Conservation (phyloP, 2,888 invertebrate genomes). For the Eutolmus rufibarbis region DNA sequence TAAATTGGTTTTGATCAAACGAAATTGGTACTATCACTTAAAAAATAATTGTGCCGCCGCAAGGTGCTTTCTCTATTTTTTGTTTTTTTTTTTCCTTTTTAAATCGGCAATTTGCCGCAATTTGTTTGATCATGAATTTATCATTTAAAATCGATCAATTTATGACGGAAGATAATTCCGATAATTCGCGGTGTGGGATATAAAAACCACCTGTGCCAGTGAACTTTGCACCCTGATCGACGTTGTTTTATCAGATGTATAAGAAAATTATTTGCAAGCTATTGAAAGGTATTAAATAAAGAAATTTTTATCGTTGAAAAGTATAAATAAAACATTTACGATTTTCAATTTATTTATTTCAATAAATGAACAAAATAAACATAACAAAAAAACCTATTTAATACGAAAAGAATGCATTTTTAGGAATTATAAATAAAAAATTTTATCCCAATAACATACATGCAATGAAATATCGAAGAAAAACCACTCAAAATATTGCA, state of each 20-base stretch:
- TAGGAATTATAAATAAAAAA: not conserved
- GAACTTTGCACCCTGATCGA: not conserved
- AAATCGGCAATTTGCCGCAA: not conserved
- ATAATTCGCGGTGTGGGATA: not conserved
- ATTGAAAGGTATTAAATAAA: too few species aligned
- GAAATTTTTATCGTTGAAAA: too few species aligned
- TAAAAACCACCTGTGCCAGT: not conserved
- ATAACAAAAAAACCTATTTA: not conserved
- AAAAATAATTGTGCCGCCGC: not conserved
- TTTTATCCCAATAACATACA: not conserved
- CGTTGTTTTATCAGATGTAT: too few species aligned
- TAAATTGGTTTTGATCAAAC: not conserved
- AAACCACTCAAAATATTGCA: not conserved
- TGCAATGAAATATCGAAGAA: not conserved
- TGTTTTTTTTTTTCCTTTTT: not conserved
- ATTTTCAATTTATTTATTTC: not conserved
- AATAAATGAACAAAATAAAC: not conserved
- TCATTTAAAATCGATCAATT: not conserved
- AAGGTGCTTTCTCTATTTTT: not conserved
- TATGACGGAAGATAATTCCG: too few species aligned
- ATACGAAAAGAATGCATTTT: not conserved
- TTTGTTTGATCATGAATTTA: not conserved
- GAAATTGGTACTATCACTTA: not conserved
- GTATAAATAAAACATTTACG: not conserved
- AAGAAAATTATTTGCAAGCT: too few species aligned